These are phyloP conservation scores for Echinarachnius parma DNA, from an alignment of 53 echinoderm and acorn worm genomes.

Conservation along the genomic window DNA sequence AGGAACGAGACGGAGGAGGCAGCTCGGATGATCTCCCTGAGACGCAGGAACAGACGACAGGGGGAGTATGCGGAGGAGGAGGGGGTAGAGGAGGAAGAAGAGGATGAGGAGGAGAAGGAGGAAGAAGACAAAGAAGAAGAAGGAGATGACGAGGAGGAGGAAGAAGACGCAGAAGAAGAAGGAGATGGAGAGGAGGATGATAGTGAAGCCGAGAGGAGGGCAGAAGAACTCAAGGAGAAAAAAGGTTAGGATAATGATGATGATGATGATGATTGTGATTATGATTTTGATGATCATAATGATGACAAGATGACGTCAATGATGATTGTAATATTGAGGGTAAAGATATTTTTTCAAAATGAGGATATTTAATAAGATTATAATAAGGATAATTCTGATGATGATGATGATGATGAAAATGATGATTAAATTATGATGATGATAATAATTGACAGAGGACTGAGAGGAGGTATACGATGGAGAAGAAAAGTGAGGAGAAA, in stretches of 20 bases:
- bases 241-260: not conserved
- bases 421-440: too few relatives aligned
- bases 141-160: conserved; percentile 15
- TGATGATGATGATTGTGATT: too few relatives aligned
- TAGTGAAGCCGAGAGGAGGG: not conserved
- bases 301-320: too few relatives aligned
- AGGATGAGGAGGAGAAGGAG: conserved; percentile 4
- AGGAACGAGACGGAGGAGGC: conserved; percentile 42
- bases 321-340: too few relatives aligned
- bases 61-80: conserved; percentile 25
- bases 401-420: too few relatives aligned
- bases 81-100: not conserved
- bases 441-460: too few relatives aligned
- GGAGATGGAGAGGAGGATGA: conserved; percentile 6
- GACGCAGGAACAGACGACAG: conserved; percentile 28
- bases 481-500: too few relatives aligned
- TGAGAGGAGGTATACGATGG: too few relatives aligned
- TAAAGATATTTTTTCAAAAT: too few relatives aligned
- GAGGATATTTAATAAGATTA: too few relatives aligned
- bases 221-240: not conserved
- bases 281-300: too few relatives aligned
- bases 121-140: not conserved
- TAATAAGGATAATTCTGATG: too few relatives aligned
- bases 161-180: conserved; percentile 13
- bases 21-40: conserved; percentile 19